These are phyloP conservation scores for Hypocryptadius cinnamomeus DNA, from an alignment of 2,113 vertebrate species.

Conservation along the genomic window DNA sequence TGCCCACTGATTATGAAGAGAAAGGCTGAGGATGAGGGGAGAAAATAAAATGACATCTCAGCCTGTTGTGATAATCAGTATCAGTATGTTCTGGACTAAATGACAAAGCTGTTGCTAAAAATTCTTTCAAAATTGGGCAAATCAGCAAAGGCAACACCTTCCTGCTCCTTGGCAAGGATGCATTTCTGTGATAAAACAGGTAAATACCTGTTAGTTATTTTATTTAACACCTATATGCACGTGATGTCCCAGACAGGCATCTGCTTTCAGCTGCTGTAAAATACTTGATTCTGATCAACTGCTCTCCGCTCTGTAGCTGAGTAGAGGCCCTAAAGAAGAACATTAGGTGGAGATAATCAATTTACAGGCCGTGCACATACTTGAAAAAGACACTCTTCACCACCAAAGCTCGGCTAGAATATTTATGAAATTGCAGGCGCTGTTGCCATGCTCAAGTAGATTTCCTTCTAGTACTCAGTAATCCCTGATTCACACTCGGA, in stretches of 20 bases:
- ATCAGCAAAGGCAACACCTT: neutral
- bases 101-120: neutral
- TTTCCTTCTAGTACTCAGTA: conserved; percentile 25
- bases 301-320: neutral
- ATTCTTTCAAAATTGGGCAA: neutral
- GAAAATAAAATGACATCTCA: neutral
- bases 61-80: neutral
- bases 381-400: conserved; percentile 1
- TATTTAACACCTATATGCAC: neutral
- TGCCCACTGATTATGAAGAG: neutral
- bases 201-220: neutral
- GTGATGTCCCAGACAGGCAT: neutral
- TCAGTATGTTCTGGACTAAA: neutral
- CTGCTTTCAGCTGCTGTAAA: neutral
- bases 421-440: conserved; percentile 18
- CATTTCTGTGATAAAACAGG: neutral
- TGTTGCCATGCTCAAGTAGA: conserved; percentile 8
- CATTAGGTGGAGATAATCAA: neutral
- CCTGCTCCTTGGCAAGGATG: neutral
- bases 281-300: neutral
- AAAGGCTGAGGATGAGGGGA: neutral
- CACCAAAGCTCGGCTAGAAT: neutral
- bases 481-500: neutral
- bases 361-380: conserved; percentile 25
- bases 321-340: neutral